phyloP scores from a whole-genome alignment of 1,140 invertebrate genomes.

The Ips typographus region DNA sequence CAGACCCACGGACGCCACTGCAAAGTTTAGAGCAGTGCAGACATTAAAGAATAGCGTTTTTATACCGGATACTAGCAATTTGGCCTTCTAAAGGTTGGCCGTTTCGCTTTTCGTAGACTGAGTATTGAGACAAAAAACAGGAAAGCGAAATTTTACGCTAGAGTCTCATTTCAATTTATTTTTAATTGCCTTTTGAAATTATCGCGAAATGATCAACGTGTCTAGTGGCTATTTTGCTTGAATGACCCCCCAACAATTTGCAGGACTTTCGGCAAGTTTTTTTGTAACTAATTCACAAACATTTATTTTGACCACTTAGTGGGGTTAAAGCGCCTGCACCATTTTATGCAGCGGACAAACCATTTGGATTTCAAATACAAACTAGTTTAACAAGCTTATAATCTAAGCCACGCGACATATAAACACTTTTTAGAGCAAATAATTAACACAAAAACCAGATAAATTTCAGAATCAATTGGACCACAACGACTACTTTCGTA shows the following conservation, averaged over 20 bases:
- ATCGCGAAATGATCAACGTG: constrained; percentile 9
- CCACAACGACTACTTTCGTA: constrained; percentile 1
- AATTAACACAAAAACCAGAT: too few relatives aligned
- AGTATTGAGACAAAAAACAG: constrained; percentile 1
- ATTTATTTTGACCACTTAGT: too few relatives aligned
- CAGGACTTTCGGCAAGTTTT: too few relatives aligned
- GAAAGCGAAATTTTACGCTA: constrained; percentile 24
- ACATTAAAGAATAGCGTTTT: constrained; percentile 21
- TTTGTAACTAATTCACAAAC: too few relatives aligned
- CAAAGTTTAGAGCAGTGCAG: neutral
- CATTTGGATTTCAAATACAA: too few relatives aligned
- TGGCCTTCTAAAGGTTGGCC: constrained; percentile 31
- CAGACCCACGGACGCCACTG: neutral
- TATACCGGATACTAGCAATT: constrained; percentile 25
- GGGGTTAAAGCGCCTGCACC: too few relatives aligned
- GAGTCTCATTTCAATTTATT: constrained; percentile 18
- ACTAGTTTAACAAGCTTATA: too few relatives aligned
- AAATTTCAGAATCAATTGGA: too few relatives aligned
- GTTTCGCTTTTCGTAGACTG: constrained; percentile 20
- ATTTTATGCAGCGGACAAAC: too few relatives aligned
- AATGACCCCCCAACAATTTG: too few relatives aligned
- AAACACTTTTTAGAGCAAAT: too few relatives aligned
- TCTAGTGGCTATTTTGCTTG: neutral
- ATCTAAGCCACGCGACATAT: too few relatives aligned
- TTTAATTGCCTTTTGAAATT: constrained; percentile 15